Evolutionary conservation across 2,888 invertebrate species (phyloP).

Genomic region (Drosophila anomalipes): DNA sequence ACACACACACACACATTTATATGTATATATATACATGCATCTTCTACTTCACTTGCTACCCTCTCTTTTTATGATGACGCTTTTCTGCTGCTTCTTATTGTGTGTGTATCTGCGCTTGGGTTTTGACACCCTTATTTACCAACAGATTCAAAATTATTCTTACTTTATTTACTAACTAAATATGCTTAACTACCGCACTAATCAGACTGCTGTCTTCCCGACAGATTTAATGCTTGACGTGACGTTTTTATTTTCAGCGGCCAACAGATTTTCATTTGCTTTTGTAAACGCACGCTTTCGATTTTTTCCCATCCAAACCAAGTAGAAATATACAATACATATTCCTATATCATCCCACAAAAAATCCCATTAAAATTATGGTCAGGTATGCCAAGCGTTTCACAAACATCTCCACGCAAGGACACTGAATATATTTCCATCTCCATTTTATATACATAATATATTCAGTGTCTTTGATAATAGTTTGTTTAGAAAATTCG

Average conservation of each 20-base stretch:
- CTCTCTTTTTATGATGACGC: conserved; percentile 22
- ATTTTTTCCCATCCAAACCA: conserved; percentile 4
- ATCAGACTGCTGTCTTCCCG: neutral
- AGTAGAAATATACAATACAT: conserved; percentile 10
- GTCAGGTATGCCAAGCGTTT: conserved; percentile 65
- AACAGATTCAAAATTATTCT: neutral
- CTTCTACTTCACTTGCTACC: conserved; percentile 23
- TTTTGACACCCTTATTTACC: conserved; percentile 44
- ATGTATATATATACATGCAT: neutral
- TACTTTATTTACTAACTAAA: conserved; percentile 3
- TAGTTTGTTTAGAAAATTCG: neutral
- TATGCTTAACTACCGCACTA: conserved; percentile 2
- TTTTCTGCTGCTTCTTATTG: neutral
- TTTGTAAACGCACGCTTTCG: conserved; percentile 44
- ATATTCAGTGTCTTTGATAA: conserved; percentile 2
- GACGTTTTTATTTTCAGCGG: conserved; percentile 41
- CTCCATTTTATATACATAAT: neutral
- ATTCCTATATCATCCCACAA: conserved; percentile 18
- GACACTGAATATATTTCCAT: conserved; percentile 2
- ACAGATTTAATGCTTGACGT: conserved; percentile 33
- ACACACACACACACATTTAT: neutral
- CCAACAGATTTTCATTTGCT: conserved; percentile 9
- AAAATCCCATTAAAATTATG: conserved; percentile 59
- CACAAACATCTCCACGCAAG: neutral
- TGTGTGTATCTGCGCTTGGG: conserved; percentile 53